These are phyloP conservation scores for Octodonta nipae DNA, from an alignment of 2,888 invertebrate genomes.

Conservation along the genomic window DNA sequence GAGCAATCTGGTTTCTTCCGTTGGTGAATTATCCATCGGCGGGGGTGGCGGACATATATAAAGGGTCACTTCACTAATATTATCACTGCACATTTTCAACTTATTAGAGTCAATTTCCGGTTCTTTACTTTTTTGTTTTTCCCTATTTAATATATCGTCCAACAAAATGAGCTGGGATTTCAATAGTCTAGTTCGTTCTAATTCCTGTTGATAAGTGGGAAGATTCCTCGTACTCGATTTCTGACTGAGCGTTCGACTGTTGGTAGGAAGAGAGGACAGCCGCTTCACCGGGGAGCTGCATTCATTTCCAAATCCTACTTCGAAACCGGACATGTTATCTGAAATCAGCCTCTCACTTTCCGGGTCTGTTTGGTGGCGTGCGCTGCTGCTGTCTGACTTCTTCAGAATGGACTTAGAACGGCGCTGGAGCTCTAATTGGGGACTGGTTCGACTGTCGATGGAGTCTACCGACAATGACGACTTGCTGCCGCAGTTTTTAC, in stretches of 20 bases:
- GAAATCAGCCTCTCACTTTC: conserved; percentile 64
- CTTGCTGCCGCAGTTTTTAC: conserved; percentile 46
- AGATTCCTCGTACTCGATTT: conserved; percentile 19
- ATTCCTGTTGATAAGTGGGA: conserved; percentile 25
- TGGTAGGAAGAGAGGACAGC: conserved; percentile 29
- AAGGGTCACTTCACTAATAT: conserved; percentile 31
- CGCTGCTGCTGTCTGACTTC: conserved; percentile 49
- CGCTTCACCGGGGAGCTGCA: conserved; percentile 31
- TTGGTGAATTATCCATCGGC: conserved; percentile 40
- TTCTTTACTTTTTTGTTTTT: conserved; percentile 23
- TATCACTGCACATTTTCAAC: conserved; percentile 26
- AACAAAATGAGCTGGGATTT: conserved; percentile 35
- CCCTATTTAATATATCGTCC: conserved; percentile 34
- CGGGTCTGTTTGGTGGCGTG: conserved; percentile 42
- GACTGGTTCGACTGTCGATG: conserved; percentile 46
- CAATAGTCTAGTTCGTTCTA: conserved; percentile 27
- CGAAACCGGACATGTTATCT: conserved; percentile 48
- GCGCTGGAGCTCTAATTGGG: conserved; percentile 50
- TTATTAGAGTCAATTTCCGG: conserved; percentile 27
- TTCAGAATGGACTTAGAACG: conserved; percentile 65
- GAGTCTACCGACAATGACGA: conserved; percentile 57
- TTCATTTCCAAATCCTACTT: conserved; percentile 35
- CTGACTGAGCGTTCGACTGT: conserved; percentile 22
- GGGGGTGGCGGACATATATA: conserved; percentile 42
- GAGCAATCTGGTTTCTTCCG: conserved; percentile 39